Conservation (phyloP, 2,888 invertebrate species). For the Liopterus haemorrhoidalis region DNA sequence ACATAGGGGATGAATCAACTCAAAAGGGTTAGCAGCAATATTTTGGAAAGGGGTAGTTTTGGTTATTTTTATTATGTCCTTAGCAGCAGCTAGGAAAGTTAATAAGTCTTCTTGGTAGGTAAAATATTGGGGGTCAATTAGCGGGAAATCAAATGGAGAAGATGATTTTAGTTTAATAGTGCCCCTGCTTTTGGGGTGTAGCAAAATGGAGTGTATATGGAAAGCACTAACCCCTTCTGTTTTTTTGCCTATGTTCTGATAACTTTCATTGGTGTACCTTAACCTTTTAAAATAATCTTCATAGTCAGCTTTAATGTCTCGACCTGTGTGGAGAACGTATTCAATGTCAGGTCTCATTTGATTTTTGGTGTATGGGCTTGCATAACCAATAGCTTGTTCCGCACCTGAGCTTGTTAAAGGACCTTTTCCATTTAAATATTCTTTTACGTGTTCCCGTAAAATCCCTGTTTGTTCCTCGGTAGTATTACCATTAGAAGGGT, state of each 20-base stretch:
- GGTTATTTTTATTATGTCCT: constrained; percentile 45
- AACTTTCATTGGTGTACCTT: constrained; percentile 34
- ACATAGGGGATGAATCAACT: constrained; percentile 51
- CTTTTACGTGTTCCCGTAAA: constrained; percentile 23
- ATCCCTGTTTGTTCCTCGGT: constrained; percentile 11
- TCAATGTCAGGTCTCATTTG: constrained; percentile 34
- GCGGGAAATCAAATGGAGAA: constrained; percentile 54
- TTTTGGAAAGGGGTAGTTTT: constrained; percentile 46
- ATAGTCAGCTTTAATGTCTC: constrained; percentile 18
- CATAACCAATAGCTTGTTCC: constrained; percentile 29
- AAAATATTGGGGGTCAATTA: constrained; percentile 55
- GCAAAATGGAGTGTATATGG: constrained; percentile 48
- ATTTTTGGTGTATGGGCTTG: constrained; percentile 26
- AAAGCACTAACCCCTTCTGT: constrained; percentile 5
- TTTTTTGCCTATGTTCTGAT: constrained; percentile 19
- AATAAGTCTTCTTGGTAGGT: constrained; percentile 39
- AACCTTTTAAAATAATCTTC: constrained; percentile 29
- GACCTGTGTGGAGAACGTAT: constrained; percentile 28
- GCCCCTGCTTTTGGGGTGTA: constrained; percentile 52
- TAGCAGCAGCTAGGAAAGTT: constrained; percentile 50
- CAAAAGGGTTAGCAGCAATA: constrained; percentile 54
- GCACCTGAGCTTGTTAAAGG: constrained; percentile 32
- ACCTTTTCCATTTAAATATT: constrained; percentile 30
- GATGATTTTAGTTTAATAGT: constrained; percentile 45
- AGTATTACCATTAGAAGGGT: constrained; percentile 3